Percentiles rank a stretch among this genome's conserved stretches.
phyloP scores from a whole-genome alignment of 2,797 vertebrate species.

The Myotis pilosus region DNA sequence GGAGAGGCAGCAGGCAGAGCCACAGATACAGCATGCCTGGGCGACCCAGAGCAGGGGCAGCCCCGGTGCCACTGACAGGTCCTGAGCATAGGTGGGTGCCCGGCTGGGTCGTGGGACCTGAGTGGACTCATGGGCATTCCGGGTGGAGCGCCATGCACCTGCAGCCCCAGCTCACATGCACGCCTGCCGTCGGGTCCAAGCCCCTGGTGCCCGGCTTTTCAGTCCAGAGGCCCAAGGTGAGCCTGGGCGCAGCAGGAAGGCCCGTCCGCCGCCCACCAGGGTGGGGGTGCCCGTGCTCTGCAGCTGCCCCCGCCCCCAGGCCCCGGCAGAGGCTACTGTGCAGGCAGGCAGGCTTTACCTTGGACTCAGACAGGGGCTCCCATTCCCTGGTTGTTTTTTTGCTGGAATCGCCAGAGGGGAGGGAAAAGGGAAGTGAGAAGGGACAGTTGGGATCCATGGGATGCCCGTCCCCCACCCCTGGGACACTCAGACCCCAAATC shows the following conservation, averaged over 20 bases:
- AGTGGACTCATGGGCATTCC: slow-evolving; percentile 57
- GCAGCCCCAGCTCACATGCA: slow-evolving; percentile 66
- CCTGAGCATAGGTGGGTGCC: background rate
- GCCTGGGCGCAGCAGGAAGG: background rate
- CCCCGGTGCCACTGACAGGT: background rate
- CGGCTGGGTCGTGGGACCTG: background rate
- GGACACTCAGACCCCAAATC: background rate
- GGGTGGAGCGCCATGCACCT: slow-evolving; percentile 73
- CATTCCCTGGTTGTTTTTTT: slow-evolving; percentile 89
- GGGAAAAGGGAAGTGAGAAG: slow-evolving; percentile 81
- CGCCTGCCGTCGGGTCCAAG: background rate
- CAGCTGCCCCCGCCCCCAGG: slow-evolving; percentile 64
- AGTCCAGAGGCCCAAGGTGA: background rate
- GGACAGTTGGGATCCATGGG: background rate
- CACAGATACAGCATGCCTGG: background rate
- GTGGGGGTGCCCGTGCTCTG: background rate
- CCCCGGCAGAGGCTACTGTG: slow-evolving; percentile 44
- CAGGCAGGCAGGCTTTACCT: slow-evolving; percentile 86
- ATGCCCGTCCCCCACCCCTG: background rate
- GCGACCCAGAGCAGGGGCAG: background rate
- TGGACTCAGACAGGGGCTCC: slow-evolving; percentile 88
- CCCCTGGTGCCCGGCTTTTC: background rate
- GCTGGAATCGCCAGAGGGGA: slow-evolving; percentile 85
- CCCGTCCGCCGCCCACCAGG: background rate
- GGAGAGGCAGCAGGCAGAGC: background rate